Evolutionary conservation across 2,888 invertebrate species (phyloP).

Genomic region (Teleogryllus oceanicus): DNA sequence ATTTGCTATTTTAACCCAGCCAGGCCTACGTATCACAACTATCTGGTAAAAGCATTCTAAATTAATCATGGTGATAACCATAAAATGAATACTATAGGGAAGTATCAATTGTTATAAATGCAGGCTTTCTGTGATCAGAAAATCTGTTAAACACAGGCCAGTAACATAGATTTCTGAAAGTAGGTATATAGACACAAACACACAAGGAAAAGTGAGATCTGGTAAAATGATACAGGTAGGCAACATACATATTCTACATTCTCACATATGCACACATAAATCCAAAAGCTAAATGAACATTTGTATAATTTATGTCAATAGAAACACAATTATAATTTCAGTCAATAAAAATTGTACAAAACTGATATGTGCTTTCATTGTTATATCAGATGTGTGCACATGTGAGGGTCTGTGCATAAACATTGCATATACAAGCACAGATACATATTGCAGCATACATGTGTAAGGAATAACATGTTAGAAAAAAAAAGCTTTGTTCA

Average conservation of each 20-base stretch:
- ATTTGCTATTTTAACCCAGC: neutral
- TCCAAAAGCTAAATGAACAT: neutral
- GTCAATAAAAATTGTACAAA: neutral
- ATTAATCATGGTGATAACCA: neutral
- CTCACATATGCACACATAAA: neutral
- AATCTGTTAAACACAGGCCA: neutral
- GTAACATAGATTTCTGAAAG: neutral
- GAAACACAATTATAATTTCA: neutral
- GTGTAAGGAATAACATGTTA: no score
- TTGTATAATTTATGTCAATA: neutral
- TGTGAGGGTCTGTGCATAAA: no score
- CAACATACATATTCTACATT: slow-evolving; percentile 10
- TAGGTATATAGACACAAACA: slow-evolving; percentile 18
- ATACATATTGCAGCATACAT: no score
- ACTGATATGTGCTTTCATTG: neutral
- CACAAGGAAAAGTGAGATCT: neutral
- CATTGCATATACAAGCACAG: no score
- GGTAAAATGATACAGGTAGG: neutral
- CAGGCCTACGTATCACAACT: neutral
- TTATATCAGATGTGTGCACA: no score
- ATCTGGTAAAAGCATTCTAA: neutral
- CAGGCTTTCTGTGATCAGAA: neutral
- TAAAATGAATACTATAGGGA: neutral
- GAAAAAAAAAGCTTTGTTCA: no score
- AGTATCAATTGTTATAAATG: neutral